These are phyloP conservation scores for Muscicapa striata DNA, from an alignment of 2,797 vertebrate species.

Conservation along the genomic window DNA sequence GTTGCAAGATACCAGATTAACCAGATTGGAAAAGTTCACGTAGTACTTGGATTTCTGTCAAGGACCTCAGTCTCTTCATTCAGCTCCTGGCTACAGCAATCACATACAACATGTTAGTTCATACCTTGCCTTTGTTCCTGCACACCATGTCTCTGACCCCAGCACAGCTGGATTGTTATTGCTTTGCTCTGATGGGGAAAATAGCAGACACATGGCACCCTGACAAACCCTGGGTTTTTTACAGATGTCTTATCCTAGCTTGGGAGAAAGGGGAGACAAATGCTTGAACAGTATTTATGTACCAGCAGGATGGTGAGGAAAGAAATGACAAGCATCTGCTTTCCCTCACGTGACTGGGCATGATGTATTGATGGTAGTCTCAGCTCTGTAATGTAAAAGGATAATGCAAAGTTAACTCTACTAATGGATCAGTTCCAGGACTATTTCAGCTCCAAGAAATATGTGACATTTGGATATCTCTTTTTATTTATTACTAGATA, in stretches of 20 bases:
- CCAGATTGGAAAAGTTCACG: not conserved
- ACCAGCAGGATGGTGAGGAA: conserved; percentile 34
- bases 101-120: not conserved
- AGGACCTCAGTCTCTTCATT: not conserved
- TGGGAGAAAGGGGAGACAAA: conserved; percentile 17
- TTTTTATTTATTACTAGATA: conserved; percentile 42
- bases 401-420: conserved; percentile 38
- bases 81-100: not conserved
- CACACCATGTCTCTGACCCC: not conserved
- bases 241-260: not conserved
- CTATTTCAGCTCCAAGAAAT: conserved; percentile 33
- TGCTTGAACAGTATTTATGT: conserved; percentile 1
- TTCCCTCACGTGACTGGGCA: conserved; percentile 40
- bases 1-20: not conserved
- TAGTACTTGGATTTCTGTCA: not conserved
- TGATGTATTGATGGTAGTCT: conserved; percentile 7
- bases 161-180: not conserved
- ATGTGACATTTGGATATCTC: conserved; percentile 40
- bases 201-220: not conserved
- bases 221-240: not conserved
- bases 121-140: not conserved
- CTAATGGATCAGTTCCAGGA: conserved; percentile 35
- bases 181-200: not conserved
- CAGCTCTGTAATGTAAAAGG: not conserved
- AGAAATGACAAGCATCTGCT: conserved; percentile 52